A percentile compares a stretch with the other conserved stretches of the same genome.
These are phyloP conservation scores for Xanthostigma xanthostigma DNA, from an alignment of 2,888 invertebrate genomes.

Conservation along the genomic window DNA sequence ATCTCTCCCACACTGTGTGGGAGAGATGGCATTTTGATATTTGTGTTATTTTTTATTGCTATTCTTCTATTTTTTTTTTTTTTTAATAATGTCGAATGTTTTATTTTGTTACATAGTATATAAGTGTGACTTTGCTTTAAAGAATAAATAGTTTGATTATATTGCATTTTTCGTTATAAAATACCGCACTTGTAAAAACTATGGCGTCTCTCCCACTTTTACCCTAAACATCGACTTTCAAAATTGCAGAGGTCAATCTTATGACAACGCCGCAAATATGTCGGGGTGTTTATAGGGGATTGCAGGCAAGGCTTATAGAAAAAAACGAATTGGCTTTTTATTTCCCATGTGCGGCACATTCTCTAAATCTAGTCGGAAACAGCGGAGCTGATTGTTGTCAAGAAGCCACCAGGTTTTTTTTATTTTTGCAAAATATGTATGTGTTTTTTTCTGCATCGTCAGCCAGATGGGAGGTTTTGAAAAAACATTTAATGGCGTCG, in stretches of 20 bases:
- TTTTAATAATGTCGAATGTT: too few relatives aligned
- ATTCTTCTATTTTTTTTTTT: too few relatives aligned
- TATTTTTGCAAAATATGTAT: conserved; percentile 14
- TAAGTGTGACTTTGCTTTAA: too few relatives aligned
- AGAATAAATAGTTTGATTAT: too few relatives aligned
- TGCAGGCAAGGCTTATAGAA: conserved; percentile 15
- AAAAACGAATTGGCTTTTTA: conserved; percentile 11
- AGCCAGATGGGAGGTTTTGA: conserved; percentile 13
- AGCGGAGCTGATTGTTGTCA: conserved; percentile 15
- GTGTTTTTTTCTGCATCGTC: conserved; percentile 16
- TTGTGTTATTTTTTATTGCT: too few relatives aligned
- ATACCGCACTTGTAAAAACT: too few relatives aligned
- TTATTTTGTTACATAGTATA: too few relatives aligned
- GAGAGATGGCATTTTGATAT: too few relatives aligned
- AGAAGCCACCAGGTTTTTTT: conserved; percentile 13
- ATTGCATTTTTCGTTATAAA: too few relatives aligned
- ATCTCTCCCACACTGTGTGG: too few relatives aligned
- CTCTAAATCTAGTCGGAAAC: conserved; percentile 15
- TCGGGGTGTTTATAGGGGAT: conserved; percentile 12
- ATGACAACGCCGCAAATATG: conserved; percentile 16
- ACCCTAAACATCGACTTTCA: conserved; percentile 12
- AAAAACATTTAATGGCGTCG: conserved; percentile 1
- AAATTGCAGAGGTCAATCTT: conserved; percentile 14
- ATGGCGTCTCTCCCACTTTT: too few relatives aligned
- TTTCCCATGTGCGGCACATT: conserved; percentile 16